Conservation (phyloP, 1,140 invertebrate species). For the Maniola jurtina region DNA sequence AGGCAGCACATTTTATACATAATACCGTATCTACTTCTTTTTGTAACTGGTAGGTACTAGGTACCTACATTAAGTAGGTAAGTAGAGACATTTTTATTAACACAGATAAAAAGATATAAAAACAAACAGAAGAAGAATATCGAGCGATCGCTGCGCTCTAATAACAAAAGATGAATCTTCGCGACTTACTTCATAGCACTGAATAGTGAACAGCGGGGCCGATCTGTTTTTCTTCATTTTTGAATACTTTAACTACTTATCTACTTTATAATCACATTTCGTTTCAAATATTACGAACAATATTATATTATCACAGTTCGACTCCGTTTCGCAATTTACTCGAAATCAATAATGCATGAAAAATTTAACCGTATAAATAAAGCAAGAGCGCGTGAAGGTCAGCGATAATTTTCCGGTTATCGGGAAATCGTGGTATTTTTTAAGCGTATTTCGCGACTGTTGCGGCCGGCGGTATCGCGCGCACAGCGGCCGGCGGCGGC, state of each 20-base stretch:
- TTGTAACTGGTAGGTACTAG: neutral
- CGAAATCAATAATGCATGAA: constrained; percentile 32
- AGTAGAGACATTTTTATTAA: neutral
- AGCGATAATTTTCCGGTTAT: constrained; percentile 53
- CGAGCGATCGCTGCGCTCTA: constrained; percentile 20
- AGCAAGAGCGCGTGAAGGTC: constrained; percentile 64
- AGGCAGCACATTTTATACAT: too few species aligned
- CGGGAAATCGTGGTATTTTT: constrained; percentile 48
- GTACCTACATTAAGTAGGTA: neutral
- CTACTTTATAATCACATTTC: constrained; percentile 31
- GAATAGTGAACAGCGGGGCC: constrained; percentile 75
- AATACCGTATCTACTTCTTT: neutral
- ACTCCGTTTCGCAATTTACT: constrained; percentile 11
- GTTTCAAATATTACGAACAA: constrained; percentile 18
- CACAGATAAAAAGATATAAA: constrained; percentile 2
- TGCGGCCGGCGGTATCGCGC: constrained; percentile 31
- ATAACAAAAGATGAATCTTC: constrained; percentile 10
- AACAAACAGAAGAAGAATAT: neutral
- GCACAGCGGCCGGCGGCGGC: constrained; percentile 12
- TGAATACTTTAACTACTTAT: neutral
- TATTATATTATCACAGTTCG: constrained; percentile 26
- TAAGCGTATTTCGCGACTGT: constrained; percentile 34
- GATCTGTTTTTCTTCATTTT: constrained; percentile 68
- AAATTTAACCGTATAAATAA: constrained; percentile 46
- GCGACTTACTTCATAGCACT: constrained; percentile 79